Percentiles rank a stretch among this genome's conserved stretches.
Conservation (phyloP, 2,888 invertebrate species). For the Ectropis crepuscularia region DNA sequence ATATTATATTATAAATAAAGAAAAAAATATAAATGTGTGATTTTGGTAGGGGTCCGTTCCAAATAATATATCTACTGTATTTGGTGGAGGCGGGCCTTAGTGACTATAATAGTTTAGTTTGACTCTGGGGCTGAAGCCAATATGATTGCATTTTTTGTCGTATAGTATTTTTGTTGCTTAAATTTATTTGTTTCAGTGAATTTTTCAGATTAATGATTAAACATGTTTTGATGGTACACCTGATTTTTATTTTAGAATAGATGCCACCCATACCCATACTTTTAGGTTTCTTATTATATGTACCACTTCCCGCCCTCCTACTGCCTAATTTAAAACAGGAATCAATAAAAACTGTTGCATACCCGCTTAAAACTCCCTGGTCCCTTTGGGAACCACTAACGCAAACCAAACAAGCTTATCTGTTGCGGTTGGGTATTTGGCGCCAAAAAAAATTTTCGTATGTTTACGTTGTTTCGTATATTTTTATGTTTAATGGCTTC, state of each 20-base stretch:
- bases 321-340: no score
- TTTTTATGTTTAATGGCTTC: no score
- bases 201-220: constrained; percentile 23
- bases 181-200: constrained; percentile 23
- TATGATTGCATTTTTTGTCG: constrained; percentile 26
- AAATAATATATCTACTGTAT: constrained; percentile 16
- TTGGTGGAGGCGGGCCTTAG: constrained; percentile 15
- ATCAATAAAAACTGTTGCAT: no score
- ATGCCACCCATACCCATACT: no score
- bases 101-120: constrained; percentile 23
- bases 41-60: constrained; percentile 29
- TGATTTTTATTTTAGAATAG: constrained; percentile 12
- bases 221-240: constrained; percentile 29
- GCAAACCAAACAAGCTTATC: no score
- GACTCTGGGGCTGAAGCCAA: constrained; percentile 14
- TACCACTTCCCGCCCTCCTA: no score
- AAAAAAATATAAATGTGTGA: constrained; percentile 32
- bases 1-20: constrained; percentile 39
- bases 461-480: no score
- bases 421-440: no score
- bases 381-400: no score
- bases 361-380: no score
- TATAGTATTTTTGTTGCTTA: constrained; percentile 31
- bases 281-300: no score
- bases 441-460: no score